A percentile compares a stretch with the other conserved stretches of the same genome.
These are phyloP conservation scores for Umimayanthus chanpuru DNA, from an alignment of 92 coral and sea anemone species.

Conservation along the genomic window DNA sequence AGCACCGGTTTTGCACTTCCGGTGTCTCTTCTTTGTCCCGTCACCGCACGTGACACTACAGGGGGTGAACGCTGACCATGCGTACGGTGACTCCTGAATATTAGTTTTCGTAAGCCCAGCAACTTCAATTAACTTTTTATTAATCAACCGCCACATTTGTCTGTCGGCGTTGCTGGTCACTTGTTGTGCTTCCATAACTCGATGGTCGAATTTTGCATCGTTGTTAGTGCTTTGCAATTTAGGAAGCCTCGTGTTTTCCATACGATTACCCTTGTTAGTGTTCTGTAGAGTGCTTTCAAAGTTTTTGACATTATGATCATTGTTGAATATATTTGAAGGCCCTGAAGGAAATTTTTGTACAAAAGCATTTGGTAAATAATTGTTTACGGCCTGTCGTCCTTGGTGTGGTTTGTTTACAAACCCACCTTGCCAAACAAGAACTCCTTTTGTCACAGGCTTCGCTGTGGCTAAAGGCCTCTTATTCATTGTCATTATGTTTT, in stretches of 20 bases:
- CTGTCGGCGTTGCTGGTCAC: constrained; percentile 20
- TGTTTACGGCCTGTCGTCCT: neutral
- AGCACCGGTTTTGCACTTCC: constrained; percentile 81
- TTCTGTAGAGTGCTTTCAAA: neutral
- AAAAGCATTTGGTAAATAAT: neutral
- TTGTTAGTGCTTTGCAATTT: neutral
- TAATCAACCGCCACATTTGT: constrained; percentile 30
- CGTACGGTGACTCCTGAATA: constrained; percentile 26
- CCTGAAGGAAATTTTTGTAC: neutral
- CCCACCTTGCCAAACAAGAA: neutral
- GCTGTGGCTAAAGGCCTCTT: neutral
- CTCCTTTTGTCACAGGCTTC: neutral
- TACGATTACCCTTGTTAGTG: neutral
- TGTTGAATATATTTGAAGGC: neutral
- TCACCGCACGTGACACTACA: constrained; percentile 93
- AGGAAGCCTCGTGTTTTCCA: neutral
- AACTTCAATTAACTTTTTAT: constrained; percentile 28
- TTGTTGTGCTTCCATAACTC: constrained; percentile 10
- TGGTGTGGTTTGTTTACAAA: neutral
- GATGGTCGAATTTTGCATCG: neutral
- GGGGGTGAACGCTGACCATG: constrained; percentile 82
- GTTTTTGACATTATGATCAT: neutral
- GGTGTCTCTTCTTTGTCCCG: constrained; percentile 82
- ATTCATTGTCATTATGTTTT: neutral
- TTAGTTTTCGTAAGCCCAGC: constrained; percentile 8